phyloP scores from a whole-genome alignment of 2,888 invertebrate species.

The Brassicogethes aeneus region DNA sequence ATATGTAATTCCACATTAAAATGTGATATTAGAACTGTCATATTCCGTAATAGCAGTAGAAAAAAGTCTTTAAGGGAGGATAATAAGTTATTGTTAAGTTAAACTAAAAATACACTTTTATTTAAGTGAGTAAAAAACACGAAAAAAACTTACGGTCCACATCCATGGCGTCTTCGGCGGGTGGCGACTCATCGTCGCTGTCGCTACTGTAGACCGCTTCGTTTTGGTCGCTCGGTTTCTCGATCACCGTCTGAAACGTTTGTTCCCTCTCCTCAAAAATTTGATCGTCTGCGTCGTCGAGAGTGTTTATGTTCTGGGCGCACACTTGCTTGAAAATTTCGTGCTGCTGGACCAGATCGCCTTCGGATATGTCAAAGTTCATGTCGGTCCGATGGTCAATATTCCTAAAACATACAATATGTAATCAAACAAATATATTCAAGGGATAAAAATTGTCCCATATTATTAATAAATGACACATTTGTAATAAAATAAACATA shows the following conservation, averaged over 20 bases:
- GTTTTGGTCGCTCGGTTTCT: conserved; percentile 34
- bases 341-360: conserved; percentile 41
- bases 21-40: too few species aligned
- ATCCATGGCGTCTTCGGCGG: conserved; percentile 39
- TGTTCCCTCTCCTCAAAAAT: conserved; percentile 43
- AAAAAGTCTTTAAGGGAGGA: conserved; percentile 4
- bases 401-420: conserved; percentile 19
- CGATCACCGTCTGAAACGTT: conserved; percentile 43
- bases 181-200: conserved; percentile 40
- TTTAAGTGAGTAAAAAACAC: background rate
- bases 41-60: too few species aligned
- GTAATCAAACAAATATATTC: background rate
- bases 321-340: conserved; percentile 55
- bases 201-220: conserved; percentile 41
- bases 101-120: conserved; percentile 3
- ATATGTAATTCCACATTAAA: too few species aligned
- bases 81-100: background rate
- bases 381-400: conserved; percentile 34
- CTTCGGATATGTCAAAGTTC: conserved; percentile 43
- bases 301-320: conserved; percentile 35
- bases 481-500: too few species aligned
- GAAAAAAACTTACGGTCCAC: conserved; percentile 42
- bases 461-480: too few species aligned
- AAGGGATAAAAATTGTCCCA: too few species aligned
- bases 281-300: conserved; percentile 38